Conservation (phyloP, 2,113 vertebrate genomes). For the Phylloscopus trochiloides region DNA sequence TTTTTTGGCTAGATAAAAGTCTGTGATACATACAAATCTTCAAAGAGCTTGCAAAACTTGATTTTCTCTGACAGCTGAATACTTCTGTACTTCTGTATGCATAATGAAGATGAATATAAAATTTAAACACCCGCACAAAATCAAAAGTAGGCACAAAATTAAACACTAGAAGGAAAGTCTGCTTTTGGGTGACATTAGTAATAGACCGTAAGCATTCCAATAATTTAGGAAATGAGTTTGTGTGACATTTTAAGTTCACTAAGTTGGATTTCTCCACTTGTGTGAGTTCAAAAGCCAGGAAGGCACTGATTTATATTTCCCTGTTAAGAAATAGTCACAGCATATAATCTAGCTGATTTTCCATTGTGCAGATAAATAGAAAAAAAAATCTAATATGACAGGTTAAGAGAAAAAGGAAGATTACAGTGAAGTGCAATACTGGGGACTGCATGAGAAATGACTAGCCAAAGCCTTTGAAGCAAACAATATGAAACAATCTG, state of each 20-base stretch:
- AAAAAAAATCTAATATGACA: constrained; percentile 39
- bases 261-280: neutral
- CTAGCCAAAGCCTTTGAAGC: neutral
- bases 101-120: neutral
- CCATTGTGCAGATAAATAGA: constrained; percentile 18
- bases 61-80: neutral
- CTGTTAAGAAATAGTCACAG: neutral
- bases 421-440: constrained; percentile 18
- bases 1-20: neutral
- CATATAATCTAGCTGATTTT: neutral
- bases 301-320: constrained; percentile 11
- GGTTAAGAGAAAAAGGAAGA: constrained; percentile 10
- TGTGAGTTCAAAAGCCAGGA: neutral
- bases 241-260: neutral
- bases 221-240: neutral
- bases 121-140: neutral
- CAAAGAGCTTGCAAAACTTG: neutral
- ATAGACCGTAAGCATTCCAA: neutral
- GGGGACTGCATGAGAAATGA: neutral
- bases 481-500: neutral
- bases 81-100: neutral
- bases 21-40: neutral
- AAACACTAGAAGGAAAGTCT: neutral
- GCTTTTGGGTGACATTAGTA: neutral
- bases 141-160: neutral